Evolutionary conservation across 64 coral and sea anemone species (phyloP), one percentile per base, ranked within the genome.

Genomic region (Montipora efflorescens): DNA sequence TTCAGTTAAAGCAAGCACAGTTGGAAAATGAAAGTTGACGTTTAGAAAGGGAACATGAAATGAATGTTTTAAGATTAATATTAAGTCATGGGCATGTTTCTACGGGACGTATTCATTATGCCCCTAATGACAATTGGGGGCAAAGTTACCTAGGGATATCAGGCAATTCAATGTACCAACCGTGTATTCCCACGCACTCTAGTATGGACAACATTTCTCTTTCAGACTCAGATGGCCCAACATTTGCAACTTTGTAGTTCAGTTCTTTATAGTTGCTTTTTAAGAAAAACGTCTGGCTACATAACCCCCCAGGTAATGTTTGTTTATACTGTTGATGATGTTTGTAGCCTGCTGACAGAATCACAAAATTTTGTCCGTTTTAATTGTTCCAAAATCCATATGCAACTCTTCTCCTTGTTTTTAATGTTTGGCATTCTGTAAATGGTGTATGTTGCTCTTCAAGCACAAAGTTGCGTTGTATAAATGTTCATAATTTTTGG

Each of bases 41-140:
- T 74, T 74, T 15, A 36, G 70, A 74, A 28, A 74, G 70, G 23
- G 70, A 74, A 22, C 70, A 74, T 22, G 70, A 74, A 36, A 74
- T 76, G 74, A 76, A 76, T 76, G 74, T 76, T 76, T 43, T 76
- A 28, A 76, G 25, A 76, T 76, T 76, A 76, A 45, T 76, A 5
- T 76, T 76, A 43, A 45, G 74, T 76, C 59, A 72, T 72, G 74
- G 5, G 74, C 74, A 11, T 76, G 5, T 11, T 28, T 76, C 74
- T 76, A 8, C 36, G 5, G 23, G 74, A 43, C 28, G 23, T 76
- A 11, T n/a, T 74, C 71, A 45, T 6, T 76, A 43, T 43, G 74
- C 23, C 11, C 74, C 74, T 21, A 75, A 75, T 75, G 73, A 75
- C 21, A 75, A 75, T 75, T 45, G 1, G 1, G 73, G 28, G 3